phyloP scores from a whole-genome alignment of 2,113 vertebrate genomes.

The Desmodus rotundus region DNA sequence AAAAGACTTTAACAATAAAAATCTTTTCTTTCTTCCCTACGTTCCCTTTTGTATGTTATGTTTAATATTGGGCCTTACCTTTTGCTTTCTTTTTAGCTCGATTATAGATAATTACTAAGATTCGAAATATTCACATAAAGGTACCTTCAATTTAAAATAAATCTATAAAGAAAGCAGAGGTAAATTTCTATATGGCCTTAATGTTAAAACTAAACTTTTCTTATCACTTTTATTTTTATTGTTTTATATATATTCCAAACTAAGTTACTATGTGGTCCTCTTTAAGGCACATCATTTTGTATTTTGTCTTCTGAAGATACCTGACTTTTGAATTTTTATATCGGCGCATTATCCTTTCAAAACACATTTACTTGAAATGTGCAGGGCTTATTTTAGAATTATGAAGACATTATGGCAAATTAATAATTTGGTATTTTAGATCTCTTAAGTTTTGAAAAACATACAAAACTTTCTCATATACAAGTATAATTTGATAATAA shows the following conservation, averaged over 20 bases:
- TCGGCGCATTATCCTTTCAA: not conserved
- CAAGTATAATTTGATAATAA: not conserved
- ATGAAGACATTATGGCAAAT: not conserved
- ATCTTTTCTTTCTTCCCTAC: not conserved
- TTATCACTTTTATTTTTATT: not conserved
- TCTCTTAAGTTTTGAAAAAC: not conserved
- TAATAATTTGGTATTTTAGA: not conserved
- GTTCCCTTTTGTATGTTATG: not conserved
- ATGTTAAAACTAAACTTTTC: not conserved
- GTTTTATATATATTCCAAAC: not conserved
- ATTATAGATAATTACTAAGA: not conserved
- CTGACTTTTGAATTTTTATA: not conserved
- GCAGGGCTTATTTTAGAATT: not conserved
- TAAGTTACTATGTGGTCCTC: not conserved
- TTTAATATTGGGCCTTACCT: not conserved
- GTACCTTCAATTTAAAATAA: not conserved
- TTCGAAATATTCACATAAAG: not conserved
- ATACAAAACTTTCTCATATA: not conserved
- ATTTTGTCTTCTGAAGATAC: not conserved
- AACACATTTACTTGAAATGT: not conserved
- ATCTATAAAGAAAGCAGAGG: not conserved
- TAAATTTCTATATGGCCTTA: not conserved
- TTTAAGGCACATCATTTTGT: not conserved
- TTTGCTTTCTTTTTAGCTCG: not conserved
- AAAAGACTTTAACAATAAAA: not conserved